Conservation (phyloP, 2,888 invertebrate genomes). For the Drepana falcataria region DNA sequence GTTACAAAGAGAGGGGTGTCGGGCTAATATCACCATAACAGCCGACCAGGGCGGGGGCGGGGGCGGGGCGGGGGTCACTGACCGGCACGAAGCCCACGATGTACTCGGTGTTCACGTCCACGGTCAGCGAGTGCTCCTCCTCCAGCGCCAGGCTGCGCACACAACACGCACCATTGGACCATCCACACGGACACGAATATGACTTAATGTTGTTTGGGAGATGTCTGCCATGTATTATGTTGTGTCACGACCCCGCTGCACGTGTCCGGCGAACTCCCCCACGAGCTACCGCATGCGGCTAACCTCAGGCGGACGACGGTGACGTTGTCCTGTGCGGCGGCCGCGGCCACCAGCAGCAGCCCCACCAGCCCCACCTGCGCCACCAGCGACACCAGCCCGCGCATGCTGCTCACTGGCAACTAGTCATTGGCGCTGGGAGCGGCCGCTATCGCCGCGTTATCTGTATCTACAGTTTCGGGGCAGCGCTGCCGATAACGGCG, state of each 20-base stretch:
- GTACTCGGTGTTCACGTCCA: constrained; percentile 52
- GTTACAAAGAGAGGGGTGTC: too few species aligned
- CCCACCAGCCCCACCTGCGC: not conserved
- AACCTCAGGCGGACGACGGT: constrained; percentile 40
- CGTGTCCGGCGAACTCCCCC: too few species aligned
- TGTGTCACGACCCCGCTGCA: too few species aligned
- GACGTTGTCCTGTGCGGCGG: constrained; percentile 21
- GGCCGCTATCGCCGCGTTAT: too few species aligned
- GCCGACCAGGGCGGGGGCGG: too few species aligned
- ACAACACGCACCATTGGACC: not conserved
- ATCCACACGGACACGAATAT: too few species aligned
- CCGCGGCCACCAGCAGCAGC: constrained; percentile 10
- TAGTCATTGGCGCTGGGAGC: not conserved
- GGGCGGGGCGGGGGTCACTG: constrained; percentile 17
- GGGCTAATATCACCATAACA: too few species aligned
- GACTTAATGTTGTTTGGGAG: too few species aligned
- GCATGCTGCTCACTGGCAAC: not conserved
- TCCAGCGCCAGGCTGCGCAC: constrained; percentile 46
- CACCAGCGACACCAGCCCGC: not conserved
- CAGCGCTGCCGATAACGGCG: too few species aligned
- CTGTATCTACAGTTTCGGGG: too few species aligned
- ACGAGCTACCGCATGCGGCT: too few species aligned
- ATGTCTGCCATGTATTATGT: too few species aligned
- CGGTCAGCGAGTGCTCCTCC: constrained; percentile 36
- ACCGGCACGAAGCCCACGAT: constrained; percentile 57